Conservation (phyloP, 2,888 invertebrate species). For the Drosophila melanosoma region DNA sequence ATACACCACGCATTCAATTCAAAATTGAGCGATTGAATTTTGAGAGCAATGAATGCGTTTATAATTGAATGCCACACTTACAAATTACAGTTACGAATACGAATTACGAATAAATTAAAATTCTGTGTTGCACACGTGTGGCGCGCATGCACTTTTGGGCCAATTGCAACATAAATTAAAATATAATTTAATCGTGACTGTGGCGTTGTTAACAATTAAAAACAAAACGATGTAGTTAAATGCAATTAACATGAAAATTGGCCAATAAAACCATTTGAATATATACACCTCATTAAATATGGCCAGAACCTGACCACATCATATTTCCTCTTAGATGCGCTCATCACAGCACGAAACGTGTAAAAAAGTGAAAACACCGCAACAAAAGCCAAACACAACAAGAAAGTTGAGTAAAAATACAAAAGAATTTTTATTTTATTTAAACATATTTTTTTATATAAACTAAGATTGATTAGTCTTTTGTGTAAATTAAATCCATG, state of each 20-base stretch:
- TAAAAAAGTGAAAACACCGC: constrained; percentile 55
- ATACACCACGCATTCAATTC: constrained; percentile 41
- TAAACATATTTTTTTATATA: not conserved
- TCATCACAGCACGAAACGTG: constrained; percentile 57
- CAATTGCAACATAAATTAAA: constrained; percentile 53
- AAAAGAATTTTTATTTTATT: not conserved
- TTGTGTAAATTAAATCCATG: not conserved
- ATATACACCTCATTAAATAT: constrained; percentile 22
- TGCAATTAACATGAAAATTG: constrained; percentile 71
- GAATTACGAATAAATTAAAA: constrained; percentile 9
- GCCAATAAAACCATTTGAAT: constrained; percentile 47
- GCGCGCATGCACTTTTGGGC: constrained; percentile 17
- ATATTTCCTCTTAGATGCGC: constrained; percentile 43
- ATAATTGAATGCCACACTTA: constrained; percentile 24
- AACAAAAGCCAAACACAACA: not conserved
- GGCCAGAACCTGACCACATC: constrained; percentile 23
- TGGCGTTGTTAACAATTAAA: constrained; percentile 37
- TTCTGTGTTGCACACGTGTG: constrained; percentile 26
- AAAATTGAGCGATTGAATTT: constrained; percentile 46
- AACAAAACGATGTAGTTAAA: constrained; percentile 28
- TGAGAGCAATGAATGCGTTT: constrained; percentile 38
- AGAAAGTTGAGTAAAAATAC: not conserved
- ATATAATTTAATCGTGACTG: constrained; percentile 61
- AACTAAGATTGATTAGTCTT: not conserved
- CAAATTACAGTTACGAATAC: constrained; percentile 15